These are phyloP conservation scores for Mastacembelus armatus DNA, from an alignment of 2,797 vertebrate species.

Conservation along the genomic window DNA sequence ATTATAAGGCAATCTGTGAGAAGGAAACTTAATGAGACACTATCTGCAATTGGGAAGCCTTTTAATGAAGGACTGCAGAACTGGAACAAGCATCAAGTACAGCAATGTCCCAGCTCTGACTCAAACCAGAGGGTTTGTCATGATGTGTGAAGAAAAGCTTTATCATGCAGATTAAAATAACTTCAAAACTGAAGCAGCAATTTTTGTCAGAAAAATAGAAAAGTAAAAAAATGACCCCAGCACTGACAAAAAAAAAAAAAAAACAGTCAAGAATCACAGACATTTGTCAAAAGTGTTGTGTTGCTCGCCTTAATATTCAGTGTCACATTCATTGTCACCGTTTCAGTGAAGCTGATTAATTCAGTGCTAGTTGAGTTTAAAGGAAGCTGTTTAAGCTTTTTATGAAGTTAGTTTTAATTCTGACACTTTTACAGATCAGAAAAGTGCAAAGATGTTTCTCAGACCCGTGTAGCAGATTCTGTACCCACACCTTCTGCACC, in stretches of 20 bases:
- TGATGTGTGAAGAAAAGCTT: too few species aligned
- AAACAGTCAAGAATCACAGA: constrained; percentile 5
- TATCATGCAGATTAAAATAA: neutral
- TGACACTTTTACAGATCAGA: neutral
- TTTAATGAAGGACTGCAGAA: neutral
- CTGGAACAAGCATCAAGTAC: neutral
- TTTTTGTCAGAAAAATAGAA: neutral
- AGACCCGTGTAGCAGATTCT: neutral
- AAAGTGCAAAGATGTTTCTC: neutral
- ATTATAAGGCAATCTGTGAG: constrained; percentile 38
- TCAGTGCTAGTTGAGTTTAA: neutral
- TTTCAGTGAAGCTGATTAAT: constrained; percentile 15
- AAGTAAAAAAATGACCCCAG: neutral
- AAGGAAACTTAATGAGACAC: constrained; percentile 37
- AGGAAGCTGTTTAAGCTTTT: too few species aligned
- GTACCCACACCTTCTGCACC: neutral
- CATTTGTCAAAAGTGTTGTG: neutral
- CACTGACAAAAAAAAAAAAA: neutral
- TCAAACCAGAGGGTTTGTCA: too few species aligned
- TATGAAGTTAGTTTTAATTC: too few species aligned
- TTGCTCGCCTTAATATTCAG: constrained; percentile 19
- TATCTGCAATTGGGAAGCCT: neutral
- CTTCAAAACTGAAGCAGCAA: neutral
- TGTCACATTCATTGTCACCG: constrained; percentile 10
- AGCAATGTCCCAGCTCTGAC: neutral